phyloP scores from a whole-genome alignment of 2,888 invertebrate species.

The Melolontha melolontha region DNA sequence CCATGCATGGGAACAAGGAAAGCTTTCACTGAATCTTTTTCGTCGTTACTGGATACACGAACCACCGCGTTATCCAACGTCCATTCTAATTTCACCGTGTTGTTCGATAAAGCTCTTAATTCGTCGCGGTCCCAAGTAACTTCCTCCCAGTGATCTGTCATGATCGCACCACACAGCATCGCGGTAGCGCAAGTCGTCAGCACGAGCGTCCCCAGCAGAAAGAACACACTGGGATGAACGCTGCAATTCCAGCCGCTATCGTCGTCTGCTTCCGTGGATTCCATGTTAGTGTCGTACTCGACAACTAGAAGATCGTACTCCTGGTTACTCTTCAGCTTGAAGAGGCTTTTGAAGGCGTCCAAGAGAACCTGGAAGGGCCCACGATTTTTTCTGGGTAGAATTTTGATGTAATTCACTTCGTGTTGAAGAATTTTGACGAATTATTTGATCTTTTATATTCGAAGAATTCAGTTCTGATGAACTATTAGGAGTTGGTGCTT shows the following conservation, averaged over 20 bases:
- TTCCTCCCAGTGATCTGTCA: conserved; percentile 93
- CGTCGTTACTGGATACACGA: conserved; percentile 66
- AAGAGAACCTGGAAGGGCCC: conserved; percentile 29
- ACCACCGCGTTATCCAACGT: conserved; percentile 82
- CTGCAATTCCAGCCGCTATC: conserved; percentile 74
- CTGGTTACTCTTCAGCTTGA: conserved; percentile 59
- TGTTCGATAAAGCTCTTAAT: conserved; percentile 70
- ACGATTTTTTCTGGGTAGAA: conserved; percentile 38
- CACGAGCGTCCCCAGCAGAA: conserved; percentile 74
- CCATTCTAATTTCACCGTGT: conserved; percentile 72
- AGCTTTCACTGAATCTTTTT: conserved; percentile 61
- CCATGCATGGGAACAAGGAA: conserved; percentile 90
- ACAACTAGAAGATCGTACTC: conserved; percentile 64
- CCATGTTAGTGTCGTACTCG: conserved; percentile 66
- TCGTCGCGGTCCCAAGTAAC: conserved; percentile 81
- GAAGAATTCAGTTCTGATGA: not conserved
- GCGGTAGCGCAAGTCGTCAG: conserved; percentile 83
- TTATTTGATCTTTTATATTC: conserved; percentile 14
- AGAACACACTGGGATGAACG: conserved; percentile 75
- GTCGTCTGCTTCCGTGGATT: conserved; percentile 69
- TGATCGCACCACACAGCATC: conserved; percentile 86
- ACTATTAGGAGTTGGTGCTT: no score
- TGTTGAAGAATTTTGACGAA: conserved; percentile 38
- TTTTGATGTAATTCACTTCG: conserved; percentile 41
- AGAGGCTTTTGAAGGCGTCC: conserved; percentile 27